Evolutionary conservation across 2,888 invertebrate species (phyloP), one percentile per base, ranked within the genome.

Genomic region (Mantis religiosa): DNA sequence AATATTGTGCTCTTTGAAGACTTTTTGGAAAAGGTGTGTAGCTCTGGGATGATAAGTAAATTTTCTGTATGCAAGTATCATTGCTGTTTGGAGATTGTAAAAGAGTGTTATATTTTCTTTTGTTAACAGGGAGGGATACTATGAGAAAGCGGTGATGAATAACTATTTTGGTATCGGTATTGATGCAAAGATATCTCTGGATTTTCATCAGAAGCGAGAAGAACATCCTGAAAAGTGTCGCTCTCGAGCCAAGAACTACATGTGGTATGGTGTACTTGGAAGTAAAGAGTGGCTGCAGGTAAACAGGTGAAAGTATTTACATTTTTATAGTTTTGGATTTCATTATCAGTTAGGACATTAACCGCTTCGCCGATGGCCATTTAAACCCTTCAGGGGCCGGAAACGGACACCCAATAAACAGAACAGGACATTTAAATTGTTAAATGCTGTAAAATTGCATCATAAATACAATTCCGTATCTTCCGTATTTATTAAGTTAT

Each of bases 141-240:
- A 97, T 91, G 99, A 99, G 93, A 96, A 97, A 91, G 98, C 98
- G 92, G 98, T 99, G 2, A 99, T 99, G 99, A 99, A 99, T 93
- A 99, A 99, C 93, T 99, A 99, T 93, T 99, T 99, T 92, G 99
- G 99, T 0, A 99, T 99, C 92, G 99, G 99, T 0, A 97, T 99
- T 90, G 99, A 99, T 94, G 99, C 99, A 0, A 99, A 99, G 93
- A 99, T 99, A 88, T 97, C 98, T 0, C 94, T 99, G 84, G 99
- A 99, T 92, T 99, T 99, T 92, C 99, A 99, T 93, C 97, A 98
- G 92, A 99, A 99, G 93, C 95, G 99, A 54, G 99, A 99, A 92
- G 98, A 98, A 92, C 98, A 99, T 93, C 99, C 99, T 0, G 98
- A 99, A 92, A 99, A 99, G 93, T 99, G 98, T 93, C 94, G 98